A percentile compares a stretch with the other conserved stretches of the same genome.
Evolutionary conservation across 2,888 invertebrate species (phyloP).

Genomic region (Acanthococcus lagerstroemiae): DNA sequence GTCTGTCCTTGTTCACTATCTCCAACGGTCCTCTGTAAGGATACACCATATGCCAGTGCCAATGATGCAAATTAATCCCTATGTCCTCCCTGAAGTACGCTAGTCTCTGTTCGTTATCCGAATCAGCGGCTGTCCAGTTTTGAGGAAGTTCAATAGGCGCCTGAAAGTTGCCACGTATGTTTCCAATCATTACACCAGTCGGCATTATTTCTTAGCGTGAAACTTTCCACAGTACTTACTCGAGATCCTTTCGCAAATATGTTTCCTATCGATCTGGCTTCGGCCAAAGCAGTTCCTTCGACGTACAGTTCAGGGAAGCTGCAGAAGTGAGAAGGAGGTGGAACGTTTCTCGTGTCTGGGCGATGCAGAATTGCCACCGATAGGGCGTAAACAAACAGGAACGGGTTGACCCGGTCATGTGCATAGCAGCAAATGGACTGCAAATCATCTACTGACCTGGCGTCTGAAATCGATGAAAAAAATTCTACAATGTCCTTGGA

Average conservation of each 20-base stretch:
- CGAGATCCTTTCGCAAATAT: constrained; percentile 53
- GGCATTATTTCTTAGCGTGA: no score
- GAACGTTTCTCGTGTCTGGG: constrained; percentile 56
- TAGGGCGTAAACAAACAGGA: constrained; percentile 67
- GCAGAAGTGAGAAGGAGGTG: constrained; percentile 63
- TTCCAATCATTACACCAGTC: no score
- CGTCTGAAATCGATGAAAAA: constrained; percentile 49
- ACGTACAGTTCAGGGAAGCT: constrained; percentile 74
- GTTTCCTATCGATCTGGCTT: constrained; percentile 58
- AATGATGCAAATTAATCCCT: constrained; percentile 77
- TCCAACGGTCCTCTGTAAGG: constrained; percentile 56
- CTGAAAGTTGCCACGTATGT: no score
- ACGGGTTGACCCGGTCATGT: constrained; percentile 65
- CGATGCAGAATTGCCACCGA: constrained; percentile 67
- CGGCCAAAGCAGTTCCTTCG: constrained; percentile 59
- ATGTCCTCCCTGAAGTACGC: constrained; percentile 78
- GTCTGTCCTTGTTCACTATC: constrained; percentile 62
- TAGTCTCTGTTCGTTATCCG: constrained; percentile 69
- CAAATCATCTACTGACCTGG: constrained; percentile 60
- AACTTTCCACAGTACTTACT: constrained; percentile 41
- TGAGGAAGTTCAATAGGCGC: no score
- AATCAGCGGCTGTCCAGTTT: no score
- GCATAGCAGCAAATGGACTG: constrained; percentile 58
- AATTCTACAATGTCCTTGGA: no score
- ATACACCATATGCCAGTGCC: constrained; percentile 86